Evolutionary conservation across 2,888 invertebrate genomes (phyloP).

Genomic region (Trachelus stipa): DNA sequence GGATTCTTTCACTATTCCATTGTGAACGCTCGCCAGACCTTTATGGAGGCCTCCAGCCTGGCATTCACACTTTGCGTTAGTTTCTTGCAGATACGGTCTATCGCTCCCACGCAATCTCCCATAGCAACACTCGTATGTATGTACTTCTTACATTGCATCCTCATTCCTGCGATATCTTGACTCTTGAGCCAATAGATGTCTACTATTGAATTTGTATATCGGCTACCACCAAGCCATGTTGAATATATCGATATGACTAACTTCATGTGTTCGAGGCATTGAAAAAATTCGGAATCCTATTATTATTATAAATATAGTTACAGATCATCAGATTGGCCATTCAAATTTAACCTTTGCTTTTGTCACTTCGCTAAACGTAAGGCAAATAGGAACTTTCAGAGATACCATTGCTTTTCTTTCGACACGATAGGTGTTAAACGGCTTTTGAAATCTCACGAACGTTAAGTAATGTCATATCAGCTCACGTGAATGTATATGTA

Average conservation of each 20-base stretch:
- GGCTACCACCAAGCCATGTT: background rate
- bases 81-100: background rate
- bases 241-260: background rate
- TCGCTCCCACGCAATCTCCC: conserved; percentile 10
- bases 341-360: background rate
- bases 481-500: background rate
- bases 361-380: background rate
- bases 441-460: background rate
- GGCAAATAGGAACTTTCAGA: background rate
- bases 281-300: background rate
- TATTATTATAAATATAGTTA: background rate
- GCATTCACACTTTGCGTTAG: background rate
- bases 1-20: conserved; percentile 11
- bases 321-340: background rate
- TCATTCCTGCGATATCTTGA: background rate
- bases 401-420: background rate
- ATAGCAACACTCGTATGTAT: background rate
- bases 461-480: background rate
- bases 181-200: conserved; percentile 1
- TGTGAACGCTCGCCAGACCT: conserved; percentile 9
- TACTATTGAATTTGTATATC: background rate
- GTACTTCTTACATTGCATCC: background rate
- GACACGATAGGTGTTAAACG: background rate
- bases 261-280: background rate
- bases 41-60: background rate